phyloP scores from a whole-genome alignment of 2,797 vertebrate genomes.

The Phoebastria nigripes region DNA sequence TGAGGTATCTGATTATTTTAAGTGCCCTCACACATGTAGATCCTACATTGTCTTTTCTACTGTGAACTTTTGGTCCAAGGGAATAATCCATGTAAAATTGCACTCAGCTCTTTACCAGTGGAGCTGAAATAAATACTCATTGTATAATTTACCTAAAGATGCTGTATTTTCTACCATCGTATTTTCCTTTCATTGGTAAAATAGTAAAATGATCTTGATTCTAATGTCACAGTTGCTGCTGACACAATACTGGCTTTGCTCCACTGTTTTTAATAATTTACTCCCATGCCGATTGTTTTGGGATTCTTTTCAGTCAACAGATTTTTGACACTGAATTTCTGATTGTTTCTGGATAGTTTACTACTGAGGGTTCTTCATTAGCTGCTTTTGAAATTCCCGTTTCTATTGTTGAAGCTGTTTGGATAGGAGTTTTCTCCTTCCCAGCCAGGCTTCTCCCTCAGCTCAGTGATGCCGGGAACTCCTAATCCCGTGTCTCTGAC shows the following conservation, averaged over 20 bases:
- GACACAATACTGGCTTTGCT: not conserved
- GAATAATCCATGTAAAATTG: not conserved
- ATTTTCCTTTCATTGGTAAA: not conserved
- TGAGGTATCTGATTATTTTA: not conserved
- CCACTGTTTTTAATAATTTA: not conserved
- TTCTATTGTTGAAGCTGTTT: not conserved
- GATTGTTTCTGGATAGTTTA: not conserved
- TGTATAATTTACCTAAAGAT: not conserved
- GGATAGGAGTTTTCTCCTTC: slow-evolving; percentile 2
- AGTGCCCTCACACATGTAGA: not conserved
- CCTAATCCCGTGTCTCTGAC: slow-evolving; percentile 13
- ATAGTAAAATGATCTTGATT: not conserved
- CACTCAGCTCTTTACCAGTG: not conserved
- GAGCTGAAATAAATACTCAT: not conserved
- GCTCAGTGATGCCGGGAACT: not conserved
- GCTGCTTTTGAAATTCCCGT: not conserved
- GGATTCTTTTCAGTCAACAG: not conserved
- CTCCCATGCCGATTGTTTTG: not conserved
- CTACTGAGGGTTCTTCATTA: not conserved
- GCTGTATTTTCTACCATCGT: not conserved
- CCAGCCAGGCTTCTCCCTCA: not conserved
- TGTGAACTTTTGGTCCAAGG: not conserved
- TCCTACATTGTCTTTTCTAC: not conserved
- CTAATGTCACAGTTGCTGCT: not conserved
- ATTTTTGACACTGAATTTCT: not conserved